Percentiles rank a stretch among this genome's conserved stretches.
phyloP scores from a whole-genome alignment of 2,113 vertebrate species.

The Chroicocephalus ridibundus region DNA sequence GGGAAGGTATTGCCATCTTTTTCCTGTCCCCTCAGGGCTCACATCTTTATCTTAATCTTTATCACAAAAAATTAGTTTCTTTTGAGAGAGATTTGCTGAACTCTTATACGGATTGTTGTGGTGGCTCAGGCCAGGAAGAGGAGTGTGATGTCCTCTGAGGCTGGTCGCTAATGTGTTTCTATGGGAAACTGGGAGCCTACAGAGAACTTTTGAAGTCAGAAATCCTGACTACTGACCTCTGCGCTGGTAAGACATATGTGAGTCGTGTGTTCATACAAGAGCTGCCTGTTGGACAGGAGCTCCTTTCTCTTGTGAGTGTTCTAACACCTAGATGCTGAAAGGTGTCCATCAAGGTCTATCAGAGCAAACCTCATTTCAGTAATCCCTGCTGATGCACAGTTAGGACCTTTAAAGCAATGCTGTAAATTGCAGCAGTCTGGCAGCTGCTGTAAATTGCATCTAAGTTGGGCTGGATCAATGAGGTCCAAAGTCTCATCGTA shows the following conservation, averaged over 20 bases:
- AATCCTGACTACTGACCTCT: neutral
- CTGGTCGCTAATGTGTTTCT: neutral
- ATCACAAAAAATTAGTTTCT: neutral
- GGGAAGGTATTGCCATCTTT: neutral
- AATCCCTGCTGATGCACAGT: neutral
- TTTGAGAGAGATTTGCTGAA: neutral
- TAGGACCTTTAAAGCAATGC: neutral
- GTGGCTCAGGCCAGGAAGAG: neutral
- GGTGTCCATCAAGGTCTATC: neutral
- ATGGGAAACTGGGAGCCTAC: neutral
- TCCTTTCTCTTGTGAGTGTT: neutral
- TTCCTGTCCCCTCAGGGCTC: neutral
- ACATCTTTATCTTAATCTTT: neutral
- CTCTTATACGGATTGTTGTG: neutral
- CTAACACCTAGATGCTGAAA: neutral
- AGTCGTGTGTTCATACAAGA: neutral
- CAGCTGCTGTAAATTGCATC: neutral
- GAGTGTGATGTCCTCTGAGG: neutral
- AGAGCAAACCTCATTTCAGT: neutral
- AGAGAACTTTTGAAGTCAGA: neutral
- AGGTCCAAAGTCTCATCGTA: neutral
- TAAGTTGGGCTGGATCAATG: neutral
- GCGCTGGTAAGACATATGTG: neutral
- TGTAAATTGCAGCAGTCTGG: neutral
- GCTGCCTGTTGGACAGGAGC: neutral